Base-by-base conservation (phyloP, 2,113 vertebrate species). In the Paradisaea rubra region DNA sequence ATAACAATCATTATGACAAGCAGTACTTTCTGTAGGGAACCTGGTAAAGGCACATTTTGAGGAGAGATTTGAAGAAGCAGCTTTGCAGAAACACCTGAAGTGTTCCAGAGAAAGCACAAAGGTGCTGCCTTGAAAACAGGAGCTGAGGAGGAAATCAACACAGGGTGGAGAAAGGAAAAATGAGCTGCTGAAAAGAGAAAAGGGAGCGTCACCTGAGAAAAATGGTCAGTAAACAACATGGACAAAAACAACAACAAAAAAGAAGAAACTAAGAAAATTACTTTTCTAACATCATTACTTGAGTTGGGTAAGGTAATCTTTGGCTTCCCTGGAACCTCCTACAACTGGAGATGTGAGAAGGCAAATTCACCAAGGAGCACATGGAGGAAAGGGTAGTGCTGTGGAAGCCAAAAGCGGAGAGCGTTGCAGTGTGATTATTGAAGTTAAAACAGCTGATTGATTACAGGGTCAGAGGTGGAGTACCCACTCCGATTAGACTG, bases 241-340 rank as follows among this genome's bases (percentile, higher is more conserved):
- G 30, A 11, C 4, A 31, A 61, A 65, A 15, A 49, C 49, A 49
- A 49, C 47, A 49, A 49, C 20, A 47, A 49, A 52, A 9, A 3
- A 35, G 16, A 61, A 44, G 17, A 59, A 80, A 57, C 15, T 21
- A n/a, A 35, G 45, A 84, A 73, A 91, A 45, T 0, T 0, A 45
- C 10, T 72, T 74, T 92, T 50, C 42, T 74, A 70, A 59, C 23
- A 70, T 39, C 15, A 42, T 73, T 83, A 83, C 70, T 94, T 86
- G n/a, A 91, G 20, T 39, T 61, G 15, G 37, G 18, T 53, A 66
- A 74, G 60, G 53, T n/a, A 56, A 80, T 30, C 15, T 73, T 47
- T 61, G 23, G n/a, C n/a, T 72, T 59, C 31, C 21, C 35, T 69
- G 31, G 60, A 84, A 73, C 49, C 23, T 79, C 23, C 31, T 45